Conservation (phyloP, 2,888 invertebrate genomes). For the Mythimna albipuncta region DNA sequence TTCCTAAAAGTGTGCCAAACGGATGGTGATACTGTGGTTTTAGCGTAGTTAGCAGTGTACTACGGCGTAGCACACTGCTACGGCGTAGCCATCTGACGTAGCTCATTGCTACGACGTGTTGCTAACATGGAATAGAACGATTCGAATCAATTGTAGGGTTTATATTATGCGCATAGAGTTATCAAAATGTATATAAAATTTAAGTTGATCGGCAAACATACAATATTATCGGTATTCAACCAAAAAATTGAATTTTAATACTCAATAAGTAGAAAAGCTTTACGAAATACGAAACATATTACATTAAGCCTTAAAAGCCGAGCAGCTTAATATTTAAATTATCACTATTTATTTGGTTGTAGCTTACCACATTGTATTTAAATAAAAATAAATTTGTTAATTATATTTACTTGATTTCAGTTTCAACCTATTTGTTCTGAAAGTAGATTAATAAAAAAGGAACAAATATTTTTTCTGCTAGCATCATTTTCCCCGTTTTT, state of each 20-base stretch:
- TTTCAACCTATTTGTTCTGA: background rate
- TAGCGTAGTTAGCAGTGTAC: background rate
- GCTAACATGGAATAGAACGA: background rate
- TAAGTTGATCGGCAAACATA: background rate
- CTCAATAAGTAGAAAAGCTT: background rate
- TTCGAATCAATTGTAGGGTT: background rate
- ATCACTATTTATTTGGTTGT: background rate
- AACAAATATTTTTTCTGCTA: background rate
- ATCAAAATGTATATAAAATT: background rate
- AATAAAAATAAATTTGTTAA: background rate
- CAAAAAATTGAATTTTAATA: background rate
- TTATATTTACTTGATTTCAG: background rate
- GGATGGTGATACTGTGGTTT: too few species aligned
- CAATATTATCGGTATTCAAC: background rate
- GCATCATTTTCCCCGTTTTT: constrained; percentile 4
- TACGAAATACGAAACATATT: background rate
- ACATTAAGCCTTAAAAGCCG: background rate
- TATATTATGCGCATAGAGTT: too few species aligned
- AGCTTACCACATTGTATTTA: background rate
- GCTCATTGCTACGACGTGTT: background rate
- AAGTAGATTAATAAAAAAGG: background rate
- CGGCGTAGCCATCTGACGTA: background rate
- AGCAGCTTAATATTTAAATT: background rate
- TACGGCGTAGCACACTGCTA: constrained; percentile 11
- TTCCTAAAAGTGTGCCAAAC: too few species aligned